Percentiles rank a stretch among this genome's conserved stretches.
phyloP scores from a whole-genome alignment of 2,888 invertebrate species.

The Ecliptopera silaceata region DNA sequence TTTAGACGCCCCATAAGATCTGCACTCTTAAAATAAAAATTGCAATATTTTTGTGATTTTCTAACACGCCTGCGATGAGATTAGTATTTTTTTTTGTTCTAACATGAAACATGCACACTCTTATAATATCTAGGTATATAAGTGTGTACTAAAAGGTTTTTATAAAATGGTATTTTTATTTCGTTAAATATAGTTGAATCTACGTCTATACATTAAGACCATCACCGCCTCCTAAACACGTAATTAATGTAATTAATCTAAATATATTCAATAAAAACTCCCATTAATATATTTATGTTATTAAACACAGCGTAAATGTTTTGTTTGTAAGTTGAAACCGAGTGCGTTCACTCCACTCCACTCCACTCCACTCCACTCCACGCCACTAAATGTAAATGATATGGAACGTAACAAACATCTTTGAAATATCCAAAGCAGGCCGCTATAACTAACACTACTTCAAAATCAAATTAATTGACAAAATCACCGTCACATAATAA shows the following conservation, averaged over 20 bases:
- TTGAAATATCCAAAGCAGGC: constrained; percentile 59
- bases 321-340: constrained; percentile 42
- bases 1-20: too few species aligned
- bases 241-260: constrained; percentile 43
- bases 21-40: constrained; percentile 53
- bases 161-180: constrained; percentile 65
- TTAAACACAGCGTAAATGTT: constrained; percentile 68
- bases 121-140: constrained; percentile 58
- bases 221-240: constrained; percentile 69
- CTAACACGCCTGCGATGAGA: constrained; percentile 33
- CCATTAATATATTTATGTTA: constrained; percentile 49
- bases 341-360: constrained; percentile 36
- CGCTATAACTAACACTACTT: constrained; percentile 39
- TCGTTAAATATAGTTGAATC: constrained; percentile 62
- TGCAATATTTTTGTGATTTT: constrained; percentile 32
- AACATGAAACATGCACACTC: constrained; percentile 69
- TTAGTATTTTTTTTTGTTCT: constrained; percentile 64
- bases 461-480: constrained; percentile 69
- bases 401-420: constrained; percentile 70
- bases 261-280: constrained; percentile 61
- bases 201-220: constrained; percentile 69
- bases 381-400: constrained; percentile 62
- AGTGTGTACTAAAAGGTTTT: constrained; percentile 65
- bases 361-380: too few species aligned
- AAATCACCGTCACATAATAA: constrained; percentile 63